Conservation (phyloP, 2,113 vertebrate genomes). For the Myotis yumanensis region DNA sequence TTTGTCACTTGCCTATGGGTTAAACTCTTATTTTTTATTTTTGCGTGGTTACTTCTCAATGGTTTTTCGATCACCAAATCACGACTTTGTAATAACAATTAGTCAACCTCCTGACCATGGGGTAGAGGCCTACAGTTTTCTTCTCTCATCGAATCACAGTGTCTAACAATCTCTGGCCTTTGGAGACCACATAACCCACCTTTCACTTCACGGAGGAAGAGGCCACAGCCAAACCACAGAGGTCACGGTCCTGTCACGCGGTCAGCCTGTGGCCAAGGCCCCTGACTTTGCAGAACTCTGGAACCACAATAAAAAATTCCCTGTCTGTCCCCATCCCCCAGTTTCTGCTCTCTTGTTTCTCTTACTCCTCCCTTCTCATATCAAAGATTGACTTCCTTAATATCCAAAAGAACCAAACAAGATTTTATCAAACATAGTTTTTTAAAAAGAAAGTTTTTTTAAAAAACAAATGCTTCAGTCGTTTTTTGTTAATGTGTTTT, state of each 20-base stretch:
- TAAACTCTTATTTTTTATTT: background rate
- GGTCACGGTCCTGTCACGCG: background rate
- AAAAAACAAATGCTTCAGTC: background rate
- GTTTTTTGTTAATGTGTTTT: background rate
- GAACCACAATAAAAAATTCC: background rate
- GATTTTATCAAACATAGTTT: background rate
- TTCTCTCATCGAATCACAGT: background rate
- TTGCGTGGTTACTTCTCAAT: background rate
- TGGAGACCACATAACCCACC: background rate
- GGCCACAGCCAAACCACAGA: background rate
- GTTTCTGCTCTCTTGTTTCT: background rate
- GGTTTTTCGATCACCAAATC: slow-evolving; percentile 1
- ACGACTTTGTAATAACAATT: background rate
- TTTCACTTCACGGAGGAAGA: background rate
- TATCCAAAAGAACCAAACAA: background rate
- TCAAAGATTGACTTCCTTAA: background rate
- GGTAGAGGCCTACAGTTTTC: background rate
- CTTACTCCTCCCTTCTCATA: background rate
- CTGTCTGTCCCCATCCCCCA: background rate
- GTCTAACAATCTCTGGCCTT: background rate
- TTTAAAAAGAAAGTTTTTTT: background rate
- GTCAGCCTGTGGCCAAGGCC: background rate
- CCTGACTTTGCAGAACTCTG: background rate
- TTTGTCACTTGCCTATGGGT: background rate
- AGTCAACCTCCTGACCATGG: background rate